Evolutionary conservation across 2,113 vertebrate species (phyloP).

Genomic region (Petromus typicus): DNA sequence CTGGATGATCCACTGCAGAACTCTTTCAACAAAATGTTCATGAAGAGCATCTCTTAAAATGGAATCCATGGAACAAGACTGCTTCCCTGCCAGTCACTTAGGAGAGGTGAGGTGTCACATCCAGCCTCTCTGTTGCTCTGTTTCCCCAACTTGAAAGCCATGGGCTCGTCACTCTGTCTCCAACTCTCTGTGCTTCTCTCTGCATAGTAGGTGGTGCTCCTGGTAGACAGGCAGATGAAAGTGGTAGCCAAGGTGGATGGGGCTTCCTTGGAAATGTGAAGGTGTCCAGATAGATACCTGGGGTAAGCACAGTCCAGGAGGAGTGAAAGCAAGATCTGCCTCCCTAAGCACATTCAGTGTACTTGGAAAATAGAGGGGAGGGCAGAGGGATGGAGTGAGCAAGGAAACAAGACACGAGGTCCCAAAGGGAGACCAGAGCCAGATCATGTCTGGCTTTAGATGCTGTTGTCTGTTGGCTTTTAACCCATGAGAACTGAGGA

Average conservation of each 20-base stretch:
- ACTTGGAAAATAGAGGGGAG: not conserved
- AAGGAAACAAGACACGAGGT: not conserved
- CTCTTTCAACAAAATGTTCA: not conserved
- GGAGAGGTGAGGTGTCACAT: not conserved
- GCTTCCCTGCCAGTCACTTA: not conserved
- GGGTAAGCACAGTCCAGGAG: not conserved
- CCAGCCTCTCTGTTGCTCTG: not conserved
- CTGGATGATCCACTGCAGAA: not conserved
- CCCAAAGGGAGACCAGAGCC: not conserved
- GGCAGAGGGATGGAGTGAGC: not conserved
- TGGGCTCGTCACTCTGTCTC: not conserved
- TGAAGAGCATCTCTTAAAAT: not conserved
- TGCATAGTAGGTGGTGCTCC: not conserved
- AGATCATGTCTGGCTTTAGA: not conserved
- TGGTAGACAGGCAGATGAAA: not conserved
- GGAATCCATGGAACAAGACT: not conserved
- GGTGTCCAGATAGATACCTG: not conserved
- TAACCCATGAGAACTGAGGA: not conserved
- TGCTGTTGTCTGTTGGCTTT: not conserved
- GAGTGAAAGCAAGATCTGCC: not conserved
- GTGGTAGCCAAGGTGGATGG: no score
- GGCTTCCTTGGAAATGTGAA: not conserved
- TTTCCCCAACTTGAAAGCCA: not conserved
- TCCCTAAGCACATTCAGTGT: not conserved
- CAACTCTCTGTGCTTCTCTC: fast-evolving